Conservation (phyloP, 2,797 vertebrate species). For the Mormyrus hasselquistii region DNA sequence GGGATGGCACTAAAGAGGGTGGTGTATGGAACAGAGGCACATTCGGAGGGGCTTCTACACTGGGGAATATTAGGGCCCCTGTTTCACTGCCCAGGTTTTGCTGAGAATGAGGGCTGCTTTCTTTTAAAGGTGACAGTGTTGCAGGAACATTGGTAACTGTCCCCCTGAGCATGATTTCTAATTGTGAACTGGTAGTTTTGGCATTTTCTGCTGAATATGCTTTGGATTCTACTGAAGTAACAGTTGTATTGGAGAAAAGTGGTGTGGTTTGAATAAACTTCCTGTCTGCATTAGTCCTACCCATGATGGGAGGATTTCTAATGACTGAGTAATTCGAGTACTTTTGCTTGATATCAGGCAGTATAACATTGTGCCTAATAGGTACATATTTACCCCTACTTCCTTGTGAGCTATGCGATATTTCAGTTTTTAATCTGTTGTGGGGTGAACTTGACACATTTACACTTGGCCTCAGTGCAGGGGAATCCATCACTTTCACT, state of each 20-base stretch:
- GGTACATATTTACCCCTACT: constrained; percentile 57
- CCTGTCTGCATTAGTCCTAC: constrained; percentile 27
- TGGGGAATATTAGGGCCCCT: constrained; percentile 29
- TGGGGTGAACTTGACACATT: constrained; percentile 21
- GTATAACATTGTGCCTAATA: constrained; percentile 44
- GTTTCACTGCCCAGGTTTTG: constrained; percentile 32
- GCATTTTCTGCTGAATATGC: constrained; percentile 28
- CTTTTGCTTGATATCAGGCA: constrained; percentile 30
- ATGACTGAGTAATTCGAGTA: constrained; percentile 38
- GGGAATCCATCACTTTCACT: constrained; percentile 6
- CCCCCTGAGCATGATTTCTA: neutral
- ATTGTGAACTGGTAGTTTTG: constrained; percentile 21
- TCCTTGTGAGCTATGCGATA: constrained; percentile 40
- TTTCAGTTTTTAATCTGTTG: constrained; percentile 26
- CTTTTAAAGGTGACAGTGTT: constrained; percentile 20
- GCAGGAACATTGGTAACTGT: constrained; percentile 24
- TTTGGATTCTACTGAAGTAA: constrained; percentile 35
- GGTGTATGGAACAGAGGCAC: constrained; percentile 36
- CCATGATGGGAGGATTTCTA: constrained; percentile 37
- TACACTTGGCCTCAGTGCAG: constrained; percentile 30
- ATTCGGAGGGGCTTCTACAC: constrained; percentile 30
- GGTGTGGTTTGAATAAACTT: constrained; percentile 20
- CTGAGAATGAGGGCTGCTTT: constrained; percentile 31
- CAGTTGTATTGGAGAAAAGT: constrained; percentile 20
- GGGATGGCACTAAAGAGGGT: constrained; percentile 43